Conservation (phyloP, 2,888 invertebrate genomes). For the Drosophila emarginata region DNA sequence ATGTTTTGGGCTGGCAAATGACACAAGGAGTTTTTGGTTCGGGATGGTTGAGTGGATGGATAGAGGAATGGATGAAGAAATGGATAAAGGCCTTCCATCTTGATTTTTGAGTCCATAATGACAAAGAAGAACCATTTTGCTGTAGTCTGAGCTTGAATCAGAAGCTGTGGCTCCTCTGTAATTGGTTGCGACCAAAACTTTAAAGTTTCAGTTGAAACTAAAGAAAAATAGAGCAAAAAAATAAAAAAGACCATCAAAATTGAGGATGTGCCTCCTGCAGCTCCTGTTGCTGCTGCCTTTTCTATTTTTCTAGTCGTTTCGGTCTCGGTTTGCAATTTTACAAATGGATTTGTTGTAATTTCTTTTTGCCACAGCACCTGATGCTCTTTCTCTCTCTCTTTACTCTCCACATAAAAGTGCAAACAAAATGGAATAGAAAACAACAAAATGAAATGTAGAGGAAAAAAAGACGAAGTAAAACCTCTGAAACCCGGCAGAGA, state of each 20-base stretch:
- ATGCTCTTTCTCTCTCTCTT: conserved; percentile 53
- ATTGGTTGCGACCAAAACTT: conserved; percentile 59
- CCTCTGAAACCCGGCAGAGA: conserved; percentile 37
- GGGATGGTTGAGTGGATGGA: not conserved
- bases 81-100: conserved; percentile 58
- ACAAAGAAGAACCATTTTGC: conserved; percentile 44
- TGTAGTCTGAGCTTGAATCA: conserved; percentile 2
- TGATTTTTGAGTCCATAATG: conserved; percentile 76
- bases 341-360: conserved; percentile 77
- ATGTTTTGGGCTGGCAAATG: conserved; percentile 71
- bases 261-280: conserved; percentile 8
- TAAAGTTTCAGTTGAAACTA: not conserved
- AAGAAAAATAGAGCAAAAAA: conserved; percentile 12
- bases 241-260: conserved; percentile 32
- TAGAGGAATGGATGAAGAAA: conserved; percentile 9
- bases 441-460: conserved; percentile 29
- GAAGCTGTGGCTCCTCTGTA: conserved; percentile 39
- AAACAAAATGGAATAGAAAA: conserved; percentile 50
- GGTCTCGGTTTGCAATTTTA: conserved; percentile 74
- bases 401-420: conserved; percentile 25
- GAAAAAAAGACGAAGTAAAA: conserved; percentile 2
- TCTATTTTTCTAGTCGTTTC: conserved; percentile 11
- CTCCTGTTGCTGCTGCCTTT: not conserved
- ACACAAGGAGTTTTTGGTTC: conserved; percentile 48
- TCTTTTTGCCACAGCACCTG: conserved; percentile 75